Conservation (phyloP, 2,797 vertebrate species). For the Melanitta fusca region DNA sequence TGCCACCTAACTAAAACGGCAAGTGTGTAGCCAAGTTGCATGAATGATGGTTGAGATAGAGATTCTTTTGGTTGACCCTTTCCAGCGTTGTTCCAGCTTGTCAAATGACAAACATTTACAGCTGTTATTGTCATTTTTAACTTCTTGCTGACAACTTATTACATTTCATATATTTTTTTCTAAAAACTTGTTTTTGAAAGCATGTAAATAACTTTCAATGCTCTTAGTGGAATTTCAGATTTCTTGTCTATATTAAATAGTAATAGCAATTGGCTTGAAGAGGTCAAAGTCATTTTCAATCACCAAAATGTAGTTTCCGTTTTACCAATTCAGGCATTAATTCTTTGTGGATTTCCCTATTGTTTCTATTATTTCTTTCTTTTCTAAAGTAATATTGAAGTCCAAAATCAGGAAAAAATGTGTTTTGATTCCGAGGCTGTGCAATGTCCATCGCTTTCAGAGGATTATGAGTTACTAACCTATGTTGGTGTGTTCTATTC, state of each 20-base stretch:
- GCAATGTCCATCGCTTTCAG: neutral
- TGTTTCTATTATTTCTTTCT: neutral
- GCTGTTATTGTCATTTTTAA: neutral
- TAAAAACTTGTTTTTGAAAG: neutral
- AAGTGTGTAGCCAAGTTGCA: neutral
- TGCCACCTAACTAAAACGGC: neutral
- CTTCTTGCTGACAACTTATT: neutral
- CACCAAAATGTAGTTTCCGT: neutral
- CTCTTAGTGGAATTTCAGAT: neutral
- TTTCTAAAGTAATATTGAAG: neutral
- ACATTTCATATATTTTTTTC: neutral
- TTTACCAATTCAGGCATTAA: neutral
- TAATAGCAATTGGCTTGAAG: neutral
- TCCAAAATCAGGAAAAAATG: neutral
- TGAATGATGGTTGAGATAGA: neutral
- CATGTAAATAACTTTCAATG: neutral
- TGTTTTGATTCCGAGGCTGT: neutral
- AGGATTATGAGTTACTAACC: neutral
- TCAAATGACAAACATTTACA: neutral
- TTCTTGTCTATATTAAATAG: neutral
- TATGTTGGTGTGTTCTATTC: neutral
- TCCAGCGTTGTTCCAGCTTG: neutral
- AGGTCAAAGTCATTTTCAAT: neutral
- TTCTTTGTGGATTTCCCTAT: neutral
- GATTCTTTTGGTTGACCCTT: neutral